Base-by-base conservation (phyloP, 37 sponge, comb jelly and placozoan genomes). In the Beroe ovata region DNA sequence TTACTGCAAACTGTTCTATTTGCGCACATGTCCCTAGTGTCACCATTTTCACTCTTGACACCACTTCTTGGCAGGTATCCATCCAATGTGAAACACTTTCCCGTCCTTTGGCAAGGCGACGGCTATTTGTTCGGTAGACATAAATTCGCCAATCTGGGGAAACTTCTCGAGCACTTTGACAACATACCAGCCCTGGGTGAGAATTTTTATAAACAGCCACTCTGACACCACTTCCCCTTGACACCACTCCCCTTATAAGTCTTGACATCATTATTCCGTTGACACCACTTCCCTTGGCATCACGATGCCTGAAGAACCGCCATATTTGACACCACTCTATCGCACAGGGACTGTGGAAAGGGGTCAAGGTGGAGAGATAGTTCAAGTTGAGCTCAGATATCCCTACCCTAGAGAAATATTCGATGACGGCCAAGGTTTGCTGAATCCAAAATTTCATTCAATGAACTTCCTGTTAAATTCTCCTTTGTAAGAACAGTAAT, bases 101-200 rank as follows among this genome's bases (percentile, higher is more conserved):
- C 84, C 28, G 28, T 77, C 1, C 22, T 77, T 8, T 77, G 84
- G 84, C n/a, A 77, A 26, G 84, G 84, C 0, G 84, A 77, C 54
- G 84, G 84, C 3, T 77, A 77, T 29, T n/a, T 42, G 26, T 77
- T 77, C 28, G 84, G 84, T 21, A 77, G 33, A 42, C 84, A 77
- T 25, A 77, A 77, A 54, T 77, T 77, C 84, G 28, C 18, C 3
- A 77, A 77, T 40, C 47, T 77, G 8, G 11, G 54, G 28, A 77
- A 77, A 77, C 54, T 77, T 16, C 54, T 77, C 36, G 47, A 77
- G 41, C 84, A 77, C 38, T 77, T 77, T 29, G 54, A 77, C 23
- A 77, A 77, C 21, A 77, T 77, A n/a, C 84, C 84, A 6, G 84
- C 84, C 41, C 8, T 77, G 0, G 84, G 84, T 71, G 3, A 30